Base-by-base conservation (phyloP, 2,797 vertebrate genomes). In the Acrossocheilus fasciatus region DNA sequence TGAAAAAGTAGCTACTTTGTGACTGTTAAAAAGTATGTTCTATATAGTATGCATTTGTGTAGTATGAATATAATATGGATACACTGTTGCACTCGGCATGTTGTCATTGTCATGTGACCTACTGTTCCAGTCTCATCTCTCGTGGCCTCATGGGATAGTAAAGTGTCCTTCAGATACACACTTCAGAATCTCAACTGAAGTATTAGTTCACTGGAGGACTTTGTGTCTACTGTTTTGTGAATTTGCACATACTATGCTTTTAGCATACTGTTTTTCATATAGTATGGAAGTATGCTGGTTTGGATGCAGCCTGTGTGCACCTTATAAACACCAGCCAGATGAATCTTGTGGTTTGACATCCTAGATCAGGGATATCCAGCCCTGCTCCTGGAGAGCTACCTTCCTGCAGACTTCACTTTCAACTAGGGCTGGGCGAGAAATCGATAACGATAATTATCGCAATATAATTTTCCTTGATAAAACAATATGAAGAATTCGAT, bases 301-400 rank as follows among this genome's bases (percentile, higher is more conserved):
- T 34, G 64, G 14, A 34, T 66, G 14, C 26, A 34, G 62, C 62
- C 14, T 34, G 2, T 17, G 14, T 66, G 62, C 26, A 20, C 2
- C 9, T 36, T 77, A 30, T 26, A 17, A 77, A 39, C 20, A 81
- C 12, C 20, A 52, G 30, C 66, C 45, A 69, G 62, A 68, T n/a
- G 12, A 81, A 82, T 72, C 9, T 18, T 70, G 66, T 54, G 66
- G 23, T 82, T 82, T 72, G 66, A 54, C 34, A 41, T 70, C 17
- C 59, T 34, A 9, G 78, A 68, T 81, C 34, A 18, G 30, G 30
- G 34, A 2, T 57, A 20, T 57, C 54, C 20, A 17, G 17, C 5
- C 62, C 62, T 64, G 26, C 26, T 64, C 62, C 62, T 64, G 62
- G 62, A 64, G 62, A 6, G 26, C 26, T 64, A 26, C 62, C 26